phyloP scores from a whole-genome alignment of 2,797 vertebrate species.

The Smutsia gigantea region DNA sequence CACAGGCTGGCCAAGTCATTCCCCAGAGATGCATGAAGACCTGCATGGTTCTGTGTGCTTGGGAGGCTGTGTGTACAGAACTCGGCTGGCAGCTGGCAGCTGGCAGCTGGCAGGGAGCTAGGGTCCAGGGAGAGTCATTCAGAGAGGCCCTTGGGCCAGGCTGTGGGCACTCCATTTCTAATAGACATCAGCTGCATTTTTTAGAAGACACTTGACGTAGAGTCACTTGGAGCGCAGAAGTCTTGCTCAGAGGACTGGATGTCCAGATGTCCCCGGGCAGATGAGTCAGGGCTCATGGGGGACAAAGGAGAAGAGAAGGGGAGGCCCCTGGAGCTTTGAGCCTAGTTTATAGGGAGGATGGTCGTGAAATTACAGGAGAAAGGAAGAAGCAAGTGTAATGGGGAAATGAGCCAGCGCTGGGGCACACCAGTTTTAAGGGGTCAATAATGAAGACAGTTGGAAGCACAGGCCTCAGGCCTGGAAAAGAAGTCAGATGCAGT shows the following conservation, averaged over 20 bases:
- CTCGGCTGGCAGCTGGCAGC: rapidly evolving
- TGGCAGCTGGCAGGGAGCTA: neutral
- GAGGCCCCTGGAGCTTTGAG: neutral
- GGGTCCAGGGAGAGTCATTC: too few species aligned
- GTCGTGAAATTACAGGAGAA: neutral
- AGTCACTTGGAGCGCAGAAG: too few species aligned
- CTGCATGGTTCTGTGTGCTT: neutral
- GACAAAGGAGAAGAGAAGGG: too few species aligned
- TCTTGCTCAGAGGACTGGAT: too few species aligned
- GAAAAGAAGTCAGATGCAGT: neutral
- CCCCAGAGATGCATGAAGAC: neutral
- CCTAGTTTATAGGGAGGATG: too few species aligned
- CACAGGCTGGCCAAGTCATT: neutral
- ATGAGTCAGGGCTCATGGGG: neutral
- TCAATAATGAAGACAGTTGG: rapidly evolving
- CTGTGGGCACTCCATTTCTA: neutral
- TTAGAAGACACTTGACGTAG: neutral
- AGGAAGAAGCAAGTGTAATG: neutral
- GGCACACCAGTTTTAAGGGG: rapidly evolving
- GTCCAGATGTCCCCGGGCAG: neutral
- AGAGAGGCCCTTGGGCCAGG: neutral
- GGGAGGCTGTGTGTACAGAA: neutral
- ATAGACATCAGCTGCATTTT: neutral
- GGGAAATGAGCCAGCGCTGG: neutral
- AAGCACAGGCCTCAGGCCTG: neutral